A percentile compares a stretch with the other conserved stretches of the same genome.
These are phyloP conservation scores for Sinelater perroti DNA, from an alignment of 2,888 invertebrate species.

Conservation along the genomic window DNA sequence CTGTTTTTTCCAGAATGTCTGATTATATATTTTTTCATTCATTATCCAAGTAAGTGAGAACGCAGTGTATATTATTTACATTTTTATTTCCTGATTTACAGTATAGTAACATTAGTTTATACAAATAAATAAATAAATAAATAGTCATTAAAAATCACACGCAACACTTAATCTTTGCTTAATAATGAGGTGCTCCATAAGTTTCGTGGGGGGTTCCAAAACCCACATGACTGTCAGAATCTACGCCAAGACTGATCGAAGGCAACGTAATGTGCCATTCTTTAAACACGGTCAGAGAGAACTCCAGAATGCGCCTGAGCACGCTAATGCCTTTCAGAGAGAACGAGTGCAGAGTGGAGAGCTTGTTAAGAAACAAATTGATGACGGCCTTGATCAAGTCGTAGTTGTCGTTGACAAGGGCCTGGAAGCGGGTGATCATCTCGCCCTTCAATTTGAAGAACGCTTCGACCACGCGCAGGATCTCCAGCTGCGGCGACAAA, in stretches of 20 bases:
- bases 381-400: conserved; percentile 44
- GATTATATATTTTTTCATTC: too few species aligned
- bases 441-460: conserved; percentile 47
- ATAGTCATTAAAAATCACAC: too few species aligned
- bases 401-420: conserved; percentile 46
- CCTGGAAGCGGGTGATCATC: conserved; percentile 40
- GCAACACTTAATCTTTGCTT: too few species aligned
- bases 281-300: conserved; percentile 41
- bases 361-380: conserved; percentile 43
- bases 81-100: too few species aligned
- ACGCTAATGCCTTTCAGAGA: conserved; percentile 45
- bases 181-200: conserved; percentile 20
- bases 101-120: too few species aligned
- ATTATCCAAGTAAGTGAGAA: too few species aligned
- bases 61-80: too few species aligned
- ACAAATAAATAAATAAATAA: too few species aligned
- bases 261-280: conserved; percentile 43
- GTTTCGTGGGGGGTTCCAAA: conserved; percentile 9
- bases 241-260: conserved; percentile 16
- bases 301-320: conserved; percentile 46
- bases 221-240: conserved; percentile 5
- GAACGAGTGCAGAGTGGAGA: conserved; percentile 43
- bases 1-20: too few species aligned
- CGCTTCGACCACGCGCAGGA: conserved; percentile 45
- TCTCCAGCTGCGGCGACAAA: conserved; percentile 44